Evolutionary conservation across 1,140 invertebrate species (phyloP), one percentile per base, ranked within the genome.

Genomic region (Scaptomyza graminum): DNA sequence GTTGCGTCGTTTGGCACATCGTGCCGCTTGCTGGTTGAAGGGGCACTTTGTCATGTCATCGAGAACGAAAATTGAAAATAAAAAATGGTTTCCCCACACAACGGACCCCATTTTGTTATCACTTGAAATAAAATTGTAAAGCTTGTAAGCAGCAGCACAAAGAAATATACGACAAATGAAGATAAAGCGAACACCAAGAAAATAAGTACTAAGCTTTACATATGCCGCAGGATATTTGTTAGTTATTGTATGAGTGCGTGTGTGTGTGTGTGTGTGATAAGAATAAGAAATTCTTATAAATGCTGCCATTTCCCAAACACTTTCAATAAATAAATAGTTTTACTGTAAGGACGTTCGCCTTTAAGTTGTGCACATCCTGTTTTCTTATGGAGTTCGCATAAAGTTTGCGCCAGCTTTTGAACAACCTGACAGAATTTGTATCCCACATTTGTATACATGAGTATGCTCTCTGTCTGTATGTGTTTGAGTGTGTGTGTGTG

Each of bases 31-130:
- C 80, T 68, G 81, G 82, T 81, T 87, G 83, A 87, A 34, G 8
- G 78, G 76, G 63, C 82, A 88, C 82, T 87, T 88, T 87, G 82
- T 88, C 82, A 87, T 87, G 83, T 87, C 75, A 79, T 66, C 83
- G 75, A 79, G 83, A 83, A 78, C 74, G 79, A 76, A 87, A 88
- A 87, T 87, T 88, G 83, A 83, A 88, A 87, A 87, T 87, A 71
- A 87, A 83, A 87, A 87, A 87, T 88, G 75, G 71, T 61, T 76
- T 72, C 22, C 22, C 7, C 56, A 50, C 51, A 46, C 31, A n/a
- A n/a, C n/a, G n/a, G 31, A 49, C 41, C 55, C 49, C 56, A 49
- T 62, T 69, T 69, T 60, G 59, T 61, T 59, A 18, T 47, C 54
- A 61, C 49, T 55, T 46, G 44, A n/a, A 73, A 67, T 82, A 77